A percentile compares a stretch with the other conserved stretches of the same genome.
These are phyloP conservation scores for Caenorhabditis latens DNA, from an alignment of 1,140 invertebrate genomes.

Conservation along the genomic window DNA sequence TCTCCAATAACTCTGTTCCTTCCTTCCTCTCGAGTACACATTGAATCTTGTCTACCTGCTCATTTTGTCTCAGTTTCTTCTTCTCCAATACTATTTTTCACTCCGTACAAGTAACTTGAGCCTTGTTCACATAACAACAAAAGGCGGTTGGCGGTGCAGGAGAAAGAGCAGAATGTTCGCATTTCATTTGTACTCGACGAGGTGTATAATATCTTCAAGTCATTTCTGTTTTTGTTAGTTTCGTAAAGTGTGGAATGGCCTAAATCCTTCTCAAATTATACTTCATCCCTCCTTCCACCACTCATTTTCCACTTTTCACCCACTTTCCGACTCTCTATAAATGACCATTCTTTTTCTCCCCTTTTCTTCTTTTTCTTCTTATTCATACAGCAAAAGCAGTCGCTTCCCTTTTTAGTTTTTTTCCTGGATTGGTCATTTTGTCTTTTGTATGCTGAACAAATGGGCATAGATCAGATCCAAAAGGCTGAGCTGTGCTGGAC, in stretches of 20 bases:
- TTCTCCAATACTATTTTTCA: background rate
- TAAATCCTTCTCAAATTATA: conserved; percentile 41
- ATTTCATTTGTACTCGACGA: conserved; percentile 39
- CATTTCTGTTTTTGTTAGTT: background rate
- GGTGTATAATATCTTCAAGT: background rate
- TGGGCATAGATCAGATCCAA: background rate
- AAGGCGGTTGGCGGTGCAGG: background rate
- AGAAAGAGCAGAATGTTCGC: conserved; percentile 10
- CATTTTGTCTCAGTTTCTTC: background rate
- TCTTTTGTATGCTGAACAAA: background rate
- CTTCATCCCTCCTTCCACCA: conserved; percentile 10
- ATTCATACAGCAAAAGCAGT: conserved; percentile 25
- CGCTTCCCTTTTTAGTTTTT: background rate
- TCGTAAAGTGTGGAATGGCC: conserved; percentile 41
- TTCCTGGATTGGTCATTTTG: background rate
- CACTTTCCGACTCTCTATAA: conserved; percentile 19
- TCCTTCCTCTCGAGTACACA: conserved; percentile 20
- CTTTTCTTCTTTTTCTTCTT: conserved; percentile 24
- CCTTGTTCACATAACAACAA: conserved; percentile 55
- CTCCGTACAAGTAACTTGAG: conserved; percentile 50
- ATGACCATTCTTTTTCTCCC: background rate
- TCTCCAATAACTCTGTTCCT: background rate
- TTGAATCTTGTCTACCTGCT: conserved; percentile 41
- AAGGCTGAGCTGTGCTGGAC: too few species aligned
- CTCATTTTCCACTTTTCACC: conserved; percentile 29